These are phyloP conservation scores for Ochropacha duplaris DNA, from an alignment of 2,888 invertebrate species.

Conservation along the genomic window DNA sequence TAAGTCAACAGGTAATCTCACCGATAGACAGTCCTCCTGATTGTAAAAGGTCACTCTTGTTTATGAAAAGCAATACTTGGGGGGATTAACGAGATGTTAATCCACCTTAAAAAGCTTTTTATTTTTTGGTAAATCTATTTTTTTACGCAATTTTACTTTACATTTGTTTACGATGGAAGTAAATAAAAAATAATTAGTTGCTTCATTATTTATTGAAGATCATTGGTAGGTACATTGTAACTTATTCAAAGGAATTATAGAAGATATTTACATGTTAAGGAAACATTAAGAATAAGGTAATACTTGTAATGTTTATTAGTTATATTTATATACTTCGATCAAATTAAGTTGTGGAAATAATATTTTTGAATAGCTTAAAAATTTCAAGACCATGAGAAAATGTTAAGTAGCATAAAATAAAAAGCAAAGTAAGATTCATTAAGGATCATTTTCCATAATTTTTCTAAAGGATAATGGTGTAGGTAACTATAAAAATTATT, in stretches of 20 bases:
- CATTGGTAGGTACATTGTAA: conserved; percentile 74
- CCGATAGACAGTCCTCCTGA: too few species aligned
- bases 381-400: background rate
- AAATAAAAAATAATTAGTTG: conserved; percentile 33
- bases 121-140: too few species aligned
- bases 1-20: too few species aligned
- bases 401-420: background rate
- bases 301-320: conserved; percentile 50
- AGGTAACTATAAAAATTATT: conserved; percentile 69
- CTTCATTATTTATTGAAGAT: conserved; percentile 77
- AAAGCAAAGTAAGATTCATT: conserved; percentile 19
- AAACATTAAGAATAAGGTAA: conserved; percentile 67
- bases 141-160: background rate
- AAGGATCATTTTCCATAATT: conserved; percentile 1
- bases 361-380: background rate
- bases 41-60: too few species aligned
- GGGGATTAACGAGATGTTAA: too few species aligned
- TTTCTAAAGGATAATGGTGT: conserved; percentile 25
- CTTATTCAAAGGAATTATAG: conserved; percentile 73
- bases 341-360: conserved; percentile 15
- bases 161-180: background rate
- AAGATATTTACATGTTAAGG: conserved; percentile 77
- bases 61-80: too few species aligned
- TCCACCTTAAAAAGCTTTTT: too few species aligned
- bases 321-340: conserved; percentile 13